Percentiles rank a stretch among this genome's conserved stretches.
Conservation (phyloP, 2,113 vertebrate genomes). For the Ariopsis seemanni region DNA sequence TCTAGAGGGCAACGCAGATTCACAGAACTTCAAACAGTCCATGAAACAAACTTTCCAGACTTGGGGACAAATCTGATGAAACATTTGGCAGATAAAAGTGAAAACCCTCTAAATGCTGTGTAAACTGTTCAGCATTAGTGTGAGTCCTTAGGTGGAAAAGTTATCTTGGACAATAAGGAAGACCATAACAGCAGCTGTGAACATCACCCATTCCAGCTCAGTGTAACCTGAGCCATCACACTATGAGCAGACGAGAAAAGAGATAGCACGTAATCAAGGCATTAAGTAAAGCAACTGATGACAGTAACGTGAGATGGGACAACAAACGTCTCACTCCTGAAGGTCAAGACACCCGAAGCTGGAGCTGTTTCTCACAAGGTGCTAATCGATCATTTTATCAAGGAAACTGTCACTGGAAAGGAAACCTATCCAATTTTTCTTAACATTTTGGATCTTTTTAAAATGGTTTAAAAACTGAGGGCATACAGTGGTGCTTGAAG, state of each 20-base stretch:
- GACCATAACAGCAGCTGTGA: conserved; percentile 56
- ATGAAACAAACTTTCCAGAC: not conserved
- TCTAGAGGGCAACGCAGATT: conserved; percentile 43
- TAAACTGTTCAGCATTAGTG: conserved; percentile 33
- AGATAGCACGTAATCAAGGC: conserved; percentile 72
- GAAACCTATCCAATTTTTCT: not conserved
- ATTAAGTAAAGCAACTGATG: conserved; percentile 75
- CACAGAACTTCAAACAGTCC: not conserved
- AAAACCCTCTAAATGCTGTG: conserved; percentile 31
- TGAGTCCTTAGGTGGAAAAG: conserved; percentile 23
- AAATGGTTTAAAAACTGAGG: not conserved
- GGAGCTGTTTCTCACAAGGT: conserved; percentile 38
- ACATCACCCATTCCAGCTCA: conserved; percentile 57
- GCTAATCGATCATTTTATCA: conserved; percentile 46
- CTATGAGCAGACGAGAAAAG: conserved; percentile 64
- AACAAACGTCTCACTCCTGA: conserved; percentile 59
- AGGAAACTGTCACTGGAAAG: not conserved
- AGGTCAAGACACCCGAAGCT: conserved; percentile 64
- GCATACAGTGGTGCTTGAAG: too few species aligned
- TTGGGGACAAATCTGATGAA: not conserved
- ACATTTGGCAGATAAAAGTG: conserved; percentile 19
- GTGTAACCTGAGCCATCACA: conserved; percentile 68
- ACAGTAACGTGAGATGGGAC: conserved; percentile 70
- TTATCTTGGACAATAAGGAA: conserved; percentile 43
- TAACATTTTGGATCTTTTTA: not conserved